A percentile compares a stretch with the other conserved stretches of the same genome.
phyloP scores from a whole-genome alignment of 2,888 invertebrate species.

The Lasioglossum zephyrum region DNA sequence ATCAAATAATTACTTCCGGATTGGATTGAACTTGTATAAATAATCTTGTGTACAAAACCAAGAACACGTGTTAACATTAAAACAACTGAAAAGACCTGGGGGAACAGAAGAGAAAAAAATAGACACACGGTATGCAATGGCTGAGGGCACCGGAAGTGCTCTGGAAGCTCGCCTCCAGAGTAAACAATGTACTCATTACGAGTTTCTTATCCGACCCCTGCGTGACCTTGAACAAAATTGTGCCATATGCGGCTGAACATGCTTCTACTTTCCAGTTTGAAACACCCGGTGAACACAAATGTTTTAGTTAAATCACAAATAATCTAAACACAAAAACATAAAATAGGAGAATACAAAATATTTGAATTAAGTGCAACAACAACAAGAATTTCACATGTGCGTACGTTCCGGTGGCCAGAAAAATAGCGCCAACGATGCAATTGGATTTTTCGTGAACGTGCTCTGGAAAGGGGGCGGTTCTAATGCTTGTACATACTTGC shows the following conservation, averaged over 20 bases:
- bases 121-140: background rate
- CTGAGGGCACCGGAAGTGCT: conserved; percentile 2
- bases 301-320: background rate
- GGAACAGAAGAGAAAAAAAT: background rate
- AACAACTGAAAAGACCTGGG: background rate
- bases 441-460: background rate
- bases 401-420: too few species aligned
- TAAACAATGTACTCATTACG: background rate
- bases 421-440: too few species aligned
- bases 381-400: too few species aligned
- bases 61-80: background rate
- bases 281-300: background rate
- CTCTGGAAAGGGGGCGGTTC: background rate
- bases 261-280: background rate
- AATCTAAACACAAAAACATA: too few species aligned
- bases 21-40: background rate
- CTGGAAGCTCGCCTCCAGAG: conserved; percentile 4
- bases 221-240: conserved; percentile 6
- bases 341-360: background rate
- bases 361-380: too few species aligned
- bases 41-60: background rate
- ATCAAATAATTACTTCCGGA: background rate
- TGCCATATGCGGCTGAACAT: background rate
- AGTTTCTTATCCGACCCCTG: background rate
- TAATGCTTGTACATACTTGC: too few species aligned